Percentiles rank a stretch among this genome's conserved stretches.
Evolutionary conservation across 2,888 invertebrate species (phyloP).

Genomic region (Cotesia congregata): DNA sequence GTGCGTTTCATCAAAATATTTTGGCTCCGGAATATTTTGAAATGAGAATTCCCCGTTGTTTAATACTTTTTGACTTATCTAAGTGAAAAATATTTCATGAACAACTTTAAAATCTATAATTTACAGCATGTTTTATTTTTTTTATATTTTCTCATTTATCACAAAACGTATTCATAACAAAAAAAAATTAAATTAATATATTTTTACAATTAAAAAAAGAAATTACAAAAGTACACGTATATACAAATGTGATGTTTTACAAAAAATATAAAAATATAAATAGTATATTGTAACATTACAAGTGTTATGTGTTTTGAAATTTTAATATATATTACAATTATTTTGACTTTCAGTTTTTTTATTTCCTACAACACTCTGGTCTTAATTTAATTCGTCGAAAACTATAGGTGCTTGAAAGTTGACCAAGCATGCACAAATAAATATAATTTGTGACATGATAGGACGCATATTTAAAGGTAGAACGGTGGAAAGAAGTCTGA

Average conservation of each 20-base stretch:
- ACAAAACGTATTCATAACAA: no score
- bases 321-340: neutral
- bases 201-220: no score
- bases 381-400: conserved; percentile 38
- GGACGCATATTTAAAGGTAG: conserved; percentile 42
- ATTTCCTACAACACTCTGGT: conserved; percentile 32
- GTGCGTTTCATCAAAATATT: conserved; percentile 47
- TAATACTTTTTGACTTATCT: conserved; percentile 44
- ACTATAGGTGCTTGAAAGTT: conserved; percentile 48
- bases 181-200: no score
- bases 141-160: no score
- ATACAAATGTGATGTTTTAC: no score
- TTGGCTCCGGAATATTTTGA: conserved; percentile 50
- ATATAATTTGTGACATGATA: conserved; percentile 46
- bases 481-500: conserved; percentile 44
- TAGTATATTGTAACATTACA: neutral
- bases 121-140: no score
- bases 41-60: conserved; percentile 46
- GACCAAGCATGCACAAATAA: conserved; percentile 50
- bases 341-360: neutral
- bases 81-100: neutral
- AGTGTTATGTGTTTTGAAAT: neutral
- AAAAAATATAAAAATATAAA: neutral
- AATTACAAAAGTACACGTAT: no score
- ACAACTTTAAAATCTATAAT: neutral